Evolutionary conservation across 1,140 invertebrate species (phyloP).

Genomic region (Rhopalosiphum padi): DNA sequence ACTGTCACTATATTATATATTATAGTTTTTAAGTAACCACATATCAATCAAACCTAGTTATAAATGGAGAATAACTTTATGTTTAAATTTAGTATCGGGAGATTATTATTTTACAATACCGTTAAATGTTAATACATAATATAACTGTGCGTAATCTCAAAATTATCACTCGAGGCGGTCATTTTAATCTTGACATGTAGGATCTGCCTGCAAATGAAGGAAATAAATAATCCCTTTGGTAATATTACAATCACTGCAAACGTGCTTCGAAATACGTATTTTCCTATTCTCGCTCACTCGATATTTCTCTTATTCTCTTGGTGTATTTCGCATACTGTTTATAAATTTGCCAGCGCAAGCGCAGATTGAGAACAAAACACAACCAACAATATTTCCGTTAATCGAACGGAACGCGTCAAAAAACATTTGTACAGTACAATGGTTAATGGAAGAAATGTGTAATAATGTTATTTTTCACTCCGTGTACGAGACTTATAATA

Average conservation of each 20-base stretch:
- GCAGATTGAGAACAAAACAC: neutral
- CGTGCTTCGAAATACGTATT: neutral
- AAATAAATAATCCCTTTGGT: neutral
- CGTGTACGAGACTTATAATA: neutral
- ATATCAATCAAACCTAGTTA: neutral
- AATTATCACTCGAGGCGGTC: neutral
- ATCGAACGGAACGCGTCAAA: constrained; percentile 6
- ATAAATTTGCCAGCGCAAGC: neutral
- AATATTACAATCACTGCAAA: neutral
- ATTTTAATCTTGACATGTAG: neutral
- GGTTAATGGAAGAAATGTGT: neutral
- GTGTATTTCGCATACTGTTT: neutral
- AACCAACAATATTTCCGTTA: neutral
- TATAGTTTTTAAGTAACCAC: neutral
- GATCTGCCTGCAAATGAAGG: neutral
- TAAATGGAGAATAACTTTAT: neutral
- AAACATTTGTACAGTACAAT: neutral
- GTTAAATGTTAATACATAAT: neutral
- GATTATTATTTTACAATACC: neutral
- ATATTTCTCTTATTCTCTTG: neutral
- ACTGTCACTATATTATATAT: no score
- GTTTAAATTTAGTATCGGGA: neutral
- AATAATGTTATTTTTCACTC: neutral
- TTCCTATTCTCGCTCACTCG: neutral
- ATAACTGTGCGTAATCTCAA: neutral